phyloP scores from a whole-genome alignment of 2,113 vertebrate genomes.

The Gambusia affinis region DNA sequence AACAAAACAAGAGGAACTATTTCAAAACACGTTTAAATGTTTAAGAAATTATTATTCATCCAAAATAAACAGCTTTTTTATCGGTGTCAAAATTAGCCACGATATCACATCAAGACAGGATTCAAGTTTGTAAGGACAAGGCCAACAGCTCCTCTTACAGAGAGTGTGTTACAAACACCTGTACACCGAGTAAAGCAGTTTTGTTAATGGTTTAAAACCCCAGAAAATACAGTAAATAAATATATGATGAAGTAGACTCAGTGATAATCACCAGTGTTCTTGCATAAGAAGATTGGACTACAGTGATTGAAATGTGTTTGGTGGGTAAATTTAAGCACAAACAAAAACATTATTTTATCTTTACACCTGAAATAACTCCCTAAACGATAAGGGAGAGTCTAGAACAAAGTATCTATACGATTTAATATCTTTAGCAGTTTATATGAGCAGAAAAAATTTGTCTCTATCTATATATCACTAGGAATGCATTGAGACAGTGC shows the following conservation, averaged over 20 bases:
- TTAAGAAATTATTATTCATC: conserved; percentile 18
- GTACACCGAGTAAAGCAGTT: too few relatives aligned
- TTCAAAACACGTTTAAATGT: conserved; percentile 8
- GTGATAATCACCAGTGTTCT: not conserved
- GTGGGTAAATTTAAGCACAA: not conserved
- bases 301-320: not conserved
- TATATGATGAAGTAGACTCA: not conserved
- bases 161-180: too few relatives aligned
- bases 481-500: not conserved
- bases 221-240: not conserved
- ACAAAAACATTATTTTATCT: not conserved
- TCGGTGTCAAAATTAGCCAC: not conserved
- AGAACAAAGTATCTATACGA: not conserved
- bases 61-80: not conserved
- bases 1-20: conserved; percentile 24
- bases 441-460: not conserved
- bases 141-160: too few relatives aligned
- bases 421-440: not conserved
- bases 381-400: not conserved
- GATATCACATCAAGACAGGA: not conserved
- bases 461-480: too few relatives aligned
- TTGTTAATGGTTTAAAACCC: not conserved
- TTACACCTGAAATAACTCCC: not conserved
- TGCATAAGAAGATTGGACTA: not conserved
- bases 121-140: too few relatives aligned